These are phyloP conservation scores for Littorina saxatilis DNA, from an alignment of 1,140 invertebrate genomes.

Conservation along the genomic window DNA sequence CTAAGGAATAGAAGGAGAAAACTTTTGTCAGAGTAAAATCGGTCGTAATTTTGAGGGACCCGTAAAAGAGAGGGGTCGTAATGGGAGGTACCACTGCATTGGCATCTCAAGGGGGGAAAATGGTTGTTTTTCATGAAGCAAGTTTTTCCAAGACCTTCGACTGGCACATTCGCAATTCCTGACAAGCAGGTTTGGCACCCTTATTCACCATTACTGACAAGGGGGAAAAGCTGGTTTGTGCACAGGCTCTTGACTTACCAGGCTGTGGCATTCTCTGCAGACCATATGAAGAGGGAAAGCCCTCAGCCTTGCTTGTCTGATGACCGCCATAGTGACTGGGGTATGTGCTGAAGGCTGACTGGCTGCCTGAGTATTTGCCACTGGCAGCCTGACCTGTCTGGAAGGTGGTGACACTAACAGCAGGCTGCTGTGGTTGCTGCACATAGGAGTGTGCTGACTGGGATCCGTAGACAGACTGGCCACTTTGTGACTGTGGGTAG, in stretches of 20 bases:
- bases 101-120: too few species aligned
- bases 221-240: too few species aligned
- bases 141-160: too few species aligned
- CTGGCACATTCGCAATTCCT: too few species aligned
- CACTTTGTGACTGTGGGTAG: slow-evolving; percentile 45
- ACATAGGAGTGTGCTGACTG: slow-evolving; percentile 54
- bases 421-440: slow-evolving; percentile 50
- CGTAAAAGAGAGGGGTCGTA: too few species aligned
- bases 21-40: too few species aligned
- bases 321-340: slow-evolving; percentile 63
- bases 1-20: too few species aligned
- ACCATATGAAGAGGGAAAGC: slow-evolving; percentile 54
- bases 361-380: slow-evolving; percentile 60
- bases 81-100: too few species aligned
- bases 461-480: slow-evolving; percentile 48
- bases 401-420: slow-evolving; percentile 49
- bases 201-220: too few species aligned
- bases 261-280: slow-evolving; percentile 68
- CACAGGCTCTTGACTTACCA: slow-evolving; percentile 56
- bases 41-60: too few species aligned
- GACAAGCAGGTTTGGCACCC: too few species aligned
- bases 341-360: slow-evolving; percentile 71
- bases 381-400: slow-evolving; percentile 59
- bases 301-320: slow-evolving; percentile 60
- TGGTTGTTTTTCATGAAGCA: too few species aligned